Evolutionary conservation across 1,140 invertebrate species (phyloP).

Genomic region (Tribolium madens): DNA sequence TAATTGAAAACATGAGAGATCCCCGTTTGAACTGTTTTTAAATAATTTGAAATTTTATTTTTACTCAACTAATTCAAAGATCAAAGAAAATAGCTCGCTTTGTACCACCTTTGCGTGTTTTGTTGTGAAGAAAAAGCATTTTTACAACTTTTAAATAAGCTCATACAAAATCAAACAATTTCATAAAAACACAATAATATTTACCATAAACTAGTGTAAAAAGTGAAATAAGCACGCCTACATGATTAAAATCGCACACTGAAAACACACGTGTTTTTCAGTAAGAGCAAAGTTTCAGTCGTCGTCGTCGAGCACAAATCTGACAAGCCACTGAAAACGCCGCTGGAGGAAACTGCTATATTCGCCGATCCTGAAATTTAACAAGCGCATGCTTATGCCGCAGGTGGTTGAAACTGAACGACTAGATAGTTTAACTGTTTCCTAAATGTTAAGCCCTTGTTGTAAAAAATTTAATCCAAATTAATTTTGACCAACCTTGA

Average conservation of each 20-base stretch:
- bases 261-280: conserved; percentile 23
- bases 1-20: too few species aligned
- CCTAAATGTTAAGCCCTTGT: background rate
- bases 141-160: too few species aligned
- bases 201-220: background rate
- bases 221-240: background rate
- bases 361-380: conserved; percentile 28
- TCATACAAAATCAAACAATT: too few species aligned
- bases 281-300: conserved; percentile 26
- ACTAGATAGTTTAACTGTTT: conserved; percentile 24
- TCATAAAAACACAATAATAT: too few species aligned
- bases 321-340: conserved; percentile 27
- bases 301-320: conserved; percentile 15
- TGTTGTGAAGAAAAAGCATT: background rate
- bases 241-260: background rate
- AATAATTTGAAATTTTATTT: background rate
- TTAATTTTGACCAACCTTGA: background rate
- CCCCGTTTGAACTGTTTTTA: too few species aligned
- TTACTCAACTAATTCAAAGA: background rate
- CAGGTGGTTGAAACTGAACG: conserved; percentile 48
- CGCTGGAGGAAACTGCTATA: conserved; percentile 13
- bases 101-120: background rate
- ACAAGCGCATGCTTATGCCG: conserved; percentile 46
- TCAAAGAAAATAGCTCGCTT: background rate
- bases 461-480: background rate